These are phyloP conservation scores for Drosophila demipolita DNA, from an alignment of 2,888 invertebrate genomes.

Conservation along the genomic window DNA sequence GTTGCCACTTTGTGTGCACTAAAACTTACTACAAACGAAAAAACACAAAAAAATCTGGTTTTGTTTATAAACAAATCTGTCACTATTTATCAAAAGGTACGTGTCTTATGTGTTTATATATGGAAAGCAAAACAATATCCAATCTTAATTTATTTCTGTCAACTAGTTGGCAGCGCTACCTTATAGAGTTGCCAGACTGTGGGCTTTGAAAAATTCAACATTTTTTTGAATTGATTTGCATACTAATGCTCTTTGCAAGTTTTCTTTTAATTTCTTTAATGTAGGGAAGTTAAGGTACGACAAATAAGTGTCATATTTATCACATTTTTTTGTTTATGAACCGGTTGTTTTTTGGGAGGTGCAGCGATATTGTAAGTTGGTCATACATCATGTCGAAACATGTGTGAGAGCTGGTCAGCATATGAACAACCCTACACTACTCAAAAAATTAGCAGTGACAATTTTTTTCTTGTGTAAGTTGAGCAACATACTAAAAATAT, in stretches of 20 bases:
- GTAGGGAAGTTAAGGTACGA: too few relatives aligned
- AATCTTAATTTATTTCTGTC: neutral
- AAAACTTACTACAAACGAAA: conserved; percentile 15
- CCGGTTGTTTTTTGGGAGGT: conserved; percentile 4
- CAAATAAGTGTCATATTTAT: neutral
- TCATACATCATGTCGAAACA: conserved; percentile 15
- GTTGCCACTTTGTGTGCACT: conserved; percentile 64
- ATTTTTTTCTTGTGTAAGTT: conserved; percentile 51
- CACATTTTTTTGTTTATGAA: neutral
- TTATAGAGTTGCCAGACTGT: conserved; percentile 14
- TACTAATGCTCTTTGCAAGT: neutral
- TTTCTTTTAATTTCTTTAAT: neutral
- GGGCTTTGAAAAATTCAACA: neutral
- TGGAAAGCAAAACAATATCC: neutral
- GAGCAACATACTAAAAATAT: neutral
- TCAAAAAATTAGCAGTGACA: conserved; percentile 74
- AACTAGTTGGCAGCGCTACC: conserved; percentile 38
- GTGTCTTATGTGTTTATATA: neutral
- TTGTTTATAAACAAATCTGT: neutral
- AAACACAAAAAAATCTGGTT: neutral
- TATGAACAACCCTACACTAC: conserved; percentile 60
- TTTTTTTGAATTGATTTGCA: neutral
- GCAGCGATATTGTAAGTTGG: neutral
- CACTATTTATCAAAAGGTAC: conserved; percentile 3
- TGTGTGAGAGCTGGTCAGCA: conserved; percentile 14